Conservation (phyloP, 2,797 vertebrate species). For the Pelodytes ibericus region DNA sequence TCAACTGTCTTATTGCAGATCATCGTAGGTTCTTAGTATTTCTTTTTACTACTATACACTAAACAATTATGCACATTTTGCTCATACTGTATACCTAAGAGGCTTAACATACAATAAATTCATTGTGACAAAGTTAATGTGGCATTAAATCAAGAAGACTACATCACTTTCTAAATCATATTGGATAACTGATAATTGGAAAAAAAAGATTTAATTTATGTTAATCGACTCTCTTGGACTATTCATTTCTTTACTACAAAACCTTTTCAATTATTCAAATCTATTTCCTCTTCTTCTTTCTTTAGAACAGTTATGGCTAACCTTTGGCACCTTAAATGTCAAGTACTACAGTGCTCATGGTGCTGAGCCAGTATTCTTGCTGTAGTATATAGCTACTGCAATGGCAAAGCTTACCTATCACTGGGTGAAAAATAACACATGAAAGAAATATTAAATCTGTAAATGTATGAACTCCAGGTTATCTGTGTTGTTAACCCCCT, state of each 20-base stretch:
- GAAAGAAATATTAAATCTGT: no score
- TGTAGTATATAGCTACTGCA: no score
- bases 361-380: no score
- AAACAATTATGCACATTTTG: constrained; percentile 62
- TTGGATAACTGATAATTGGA: not conserved
- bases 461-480: no score
- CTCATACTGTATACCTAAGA: constrained; percentile 61
- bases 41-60: constrained; percentile 59
- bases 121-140: constrained; percentile 64
- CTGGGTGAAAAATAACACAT: no score
- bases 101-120: constrained; percentile 66
- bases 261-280: not conserved
- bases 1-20: constrained; percentile 54
- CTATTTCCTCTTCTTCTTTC: not conserved
- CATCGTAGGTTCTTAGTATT: not conserved
- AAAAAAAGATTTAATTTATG: constrained; percentile 59
- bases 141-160: constrained; percentile 63
- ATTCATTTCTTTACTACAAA: not conserved
- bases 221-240: not conserved
- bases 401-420: no score
- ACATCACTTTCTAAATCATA: constrained; percentile 58
- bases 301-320: no score
- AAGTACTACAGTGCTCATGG: no score
- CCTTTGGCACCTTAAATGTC: no score
- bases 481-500: no score